phyloP scores from a whole-genome alignment of 2,888 invertebrate genomes.

The Globia sparganii region DNA sequence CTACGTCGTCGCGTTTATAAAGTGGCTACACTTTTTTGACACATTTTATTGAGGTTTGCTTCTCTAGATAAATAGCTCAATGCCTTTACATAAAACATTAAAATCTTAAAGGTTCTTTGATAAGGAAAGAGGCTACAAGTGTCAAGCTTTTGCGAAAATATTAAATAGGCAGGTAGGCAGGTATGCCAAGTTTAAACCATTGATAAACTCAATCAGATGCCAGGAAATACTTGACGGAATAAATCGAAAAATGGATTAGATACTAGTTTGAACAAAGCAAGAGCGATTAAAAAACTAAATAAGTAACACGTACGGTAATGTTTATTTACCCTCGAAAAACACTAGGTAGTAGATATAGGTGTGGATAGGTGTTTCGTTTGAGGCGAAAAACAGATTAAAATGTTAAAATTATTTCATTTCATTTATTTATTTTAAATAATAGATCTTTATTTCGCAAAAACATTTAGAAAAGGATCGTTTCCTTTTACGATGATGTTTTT shows the following conservation, averaged over 20 bases:
- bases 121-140: background rate
- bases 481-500: background rate
- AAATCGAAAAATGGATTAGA: conserved; percentile 1
- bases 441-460: background rate
- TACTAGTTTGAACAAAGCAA: background rate
- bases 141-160: background rate
- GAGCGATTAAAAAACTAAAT: background rate
- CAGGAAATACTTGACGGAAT: background rate
- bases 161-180: too few relatives aligned
- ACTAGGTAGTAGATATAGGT: background rate
- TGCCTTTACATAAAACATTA: background rate
- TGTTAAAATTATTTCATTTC: background rate
- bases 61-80: too few relatives aligned
- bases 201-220: background rate
- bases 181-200: too few relatives aligned
- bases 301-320: background rate
- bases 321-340: background rate
- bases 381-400: background rate
- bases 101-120: background rate
- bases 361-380: background rate
- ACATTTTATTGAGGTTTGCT: too few relatives aligned
- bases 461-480: background rate
- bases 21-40: too few relatives aligned
- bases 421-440: background rate
- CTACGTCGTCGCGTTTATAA: too few relatives aligned